These are phyloP conservation scores for Cartodere bifasciata DNA, from an alignment of 2,888 invertebrate genomes.

Conservation along the genomic window DNA sequence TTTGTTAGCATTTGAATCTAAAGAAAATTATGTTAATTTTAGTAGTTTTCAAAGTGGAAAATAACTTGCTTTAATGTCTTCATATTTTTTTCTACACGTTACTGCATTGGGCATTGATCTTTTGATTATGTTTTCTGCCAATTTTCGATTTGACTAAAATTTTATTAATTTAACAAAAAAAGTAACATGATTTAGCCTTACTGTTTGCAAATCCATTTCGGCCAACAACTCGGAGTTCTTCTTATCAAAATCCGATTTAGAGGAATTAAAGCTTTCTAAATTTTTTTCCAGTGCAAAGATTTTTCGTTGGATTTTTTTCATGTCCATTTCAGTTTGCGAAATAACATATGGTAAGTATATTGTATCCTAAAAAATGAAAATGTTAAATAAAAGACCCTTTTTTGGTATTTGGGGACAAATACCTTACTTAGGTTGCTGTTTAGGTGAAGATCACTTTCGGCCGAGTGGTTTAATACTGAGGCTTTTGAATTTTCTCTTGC, in stretches of 20 bases:
- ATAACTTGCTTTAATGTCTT: conserved; percentile 10
- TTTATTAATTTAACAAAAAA: no score
- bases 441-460: no score
- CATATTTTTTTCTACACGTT: conserved; percentile 8
- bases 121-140: no score
- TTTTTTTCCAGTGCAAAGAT: conserved; percentile 26
- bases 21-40: conserved; percentile 4
- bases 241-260: conserved; percentile 1
- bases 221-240: not conserved
- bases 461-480: no score
- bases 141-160: no score
- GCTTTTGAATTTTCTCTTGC: no score
- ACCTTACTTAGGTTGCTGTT: no score
- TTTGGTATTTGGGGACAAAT: not conserved
- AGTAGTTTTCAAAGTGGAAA: not conserved
- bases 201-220: not conserved
- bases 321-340: conserved; percentile 25
- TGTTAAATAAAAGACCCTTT: not conserved
- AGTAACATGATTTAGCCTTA: not conserved
- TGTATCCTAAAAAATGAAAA: not conserved
- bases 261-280: conserved; percentile 23
- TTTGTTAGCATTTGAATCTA: conserved; percentile 19
- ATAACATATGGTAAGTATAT: conserved; percentile 11
- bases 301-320: conserved; percentile 26
- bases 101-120: not conserved